phyloP scores from a whole-genome alignment of 2,797 vertebrate species.

The Gadopsis marmoratus region DNA sequence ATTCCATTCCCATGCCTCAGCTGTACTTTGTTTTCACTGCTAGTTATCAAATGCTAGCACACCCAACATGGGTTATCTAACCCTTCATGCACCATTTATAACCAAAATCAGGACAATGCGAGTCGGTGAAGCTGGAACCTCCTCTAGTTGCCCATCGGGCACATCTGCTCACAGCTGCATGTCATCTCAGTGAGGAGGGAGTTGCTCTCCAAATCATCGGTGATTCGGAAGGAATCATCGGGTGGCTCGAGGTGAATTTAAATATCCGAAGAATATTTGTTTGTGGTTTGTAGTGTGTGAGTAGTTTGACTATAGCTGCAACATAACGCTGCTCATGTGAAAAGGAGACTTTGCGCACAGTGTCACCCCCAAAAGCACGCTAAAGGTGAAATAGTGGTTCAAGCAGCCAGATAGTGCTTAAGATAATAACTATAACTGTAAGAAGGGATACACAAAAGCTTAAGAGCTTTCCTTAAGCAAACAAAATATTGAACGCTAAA shows the following conservation, averaged over 20 bases:
- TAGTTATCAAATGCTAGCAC: background rate
- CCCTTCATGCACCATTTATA: background rate
- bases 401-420: no score
- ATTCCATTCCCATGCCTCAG: background rate
- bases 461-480: background rate
- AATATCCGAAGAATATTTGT: background rate
- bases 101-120: background rate
- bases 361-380: background rate
- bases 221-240: conserved; percentile 2
- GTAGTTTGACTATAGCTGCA: background rate
- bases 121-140: background rate
- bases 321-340: background rate
- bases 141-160: background rate
- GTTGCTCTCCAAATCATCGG: background rate
- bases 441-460: background rate
- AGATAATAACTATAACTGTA: background rate
- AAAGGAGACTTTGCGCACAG: background rate
- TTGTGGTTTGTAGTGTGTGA: no score
- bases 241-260: background rate
- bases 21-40: background rate
- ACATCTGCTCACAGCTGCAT: no score
- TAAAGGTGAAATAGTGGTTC: accelerated
- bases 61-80: no score
- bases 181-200: background rate
- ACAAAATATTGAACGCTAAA: background rate